Conservation (phyloP, 2,113 vertebrate genomes). For the Accipiter virgatus region DNA sequence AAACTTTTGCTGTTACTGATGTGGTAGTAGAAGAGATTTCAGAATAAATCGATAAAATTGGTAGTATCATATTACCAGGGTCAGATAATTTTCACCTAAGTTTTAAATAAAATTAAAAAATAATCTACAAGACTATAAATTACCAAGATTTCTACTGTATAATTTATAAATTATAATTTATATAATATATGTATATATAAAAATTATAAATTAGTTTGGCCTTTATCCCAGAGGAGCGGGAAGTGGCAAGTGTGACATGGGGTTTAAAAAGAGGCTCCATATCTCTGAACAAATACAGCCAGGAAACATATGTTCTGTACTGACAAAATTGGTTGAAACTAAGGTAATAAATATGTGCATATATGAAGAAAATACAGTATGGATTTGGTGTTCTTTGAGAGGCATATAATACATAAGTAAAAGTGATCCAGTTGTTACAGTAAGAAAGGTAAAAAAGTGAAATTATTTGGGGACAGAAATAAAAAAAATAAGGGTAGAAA, state of each 20-base stretch:
- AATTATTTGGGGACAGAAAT: not conserved
- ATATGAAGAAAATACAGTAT: not conserved
- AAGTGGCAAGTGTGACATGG: not conserved
- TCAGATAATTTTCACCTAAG: not conserved
- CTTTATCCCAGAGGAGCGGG: not conserved
- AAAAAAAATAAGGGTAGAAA: not conserved
- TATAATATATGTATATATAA: not conserved
- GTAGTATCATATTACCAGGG: not conserved
- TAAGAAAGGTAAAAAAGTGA: not conserved
- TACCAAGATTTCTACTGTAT: not conserved
- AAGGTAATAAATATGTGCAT: not conserved
- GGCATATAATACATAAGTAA: not conserved
- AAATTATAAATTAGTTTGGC: not conserved
- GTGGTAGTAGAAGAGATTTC: not conserved
- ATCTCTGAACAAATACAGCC: not conserved
- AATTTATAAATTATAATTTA: not conserved
- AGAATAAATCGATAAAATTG: not conserved
- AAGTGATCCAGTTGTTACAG: not conserved
- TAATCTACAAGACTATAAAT: not conserved
- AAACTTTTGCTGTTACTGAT: not conserved
- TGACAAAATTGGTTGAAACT: not conserved
- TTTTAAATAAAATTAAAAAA: not conserved
- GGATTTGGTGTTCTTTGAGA: not conserved
- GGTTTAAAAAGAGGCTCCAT: not conserved
- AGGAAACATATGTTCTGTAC: not conserved